Conservation (phyloP, 2,113 vertebrate genomes). For the Takifugu flavidus region DNA sequence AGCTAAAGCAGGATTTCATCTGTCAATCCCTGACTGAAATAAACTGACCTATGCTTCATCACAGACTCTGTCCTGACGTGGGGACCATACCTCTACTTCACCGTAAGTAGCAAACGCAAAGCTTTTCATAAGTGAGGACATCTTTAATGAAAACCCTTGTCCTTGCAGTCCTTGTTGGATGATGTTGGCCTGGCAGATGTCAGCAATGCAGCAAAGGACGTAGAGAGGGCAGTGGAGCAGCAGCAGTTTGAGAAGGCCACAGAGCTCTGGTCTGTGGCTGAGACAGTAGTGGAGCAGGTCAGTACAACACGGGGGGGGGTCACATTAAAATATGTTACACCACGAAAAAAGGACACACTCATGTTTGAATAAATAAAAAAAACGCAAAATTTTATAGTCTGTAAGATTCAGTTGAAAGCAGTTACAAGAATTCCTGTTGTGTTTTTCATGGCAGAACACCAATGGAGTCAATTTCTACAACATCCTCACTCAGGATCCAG, state of each 20-base stretch:
- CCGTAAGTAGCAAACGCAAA: slow-evolving; percentile 76
- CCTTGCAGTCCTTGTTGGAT: slow-evolving; percentile 87
- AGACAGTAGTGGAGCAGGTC: slow-evolving; percentile 85
- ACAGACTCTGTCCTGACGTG: slow-evolving; percentile 94
- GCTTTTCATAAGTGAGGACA: not conserved
- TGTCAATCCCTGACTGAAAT: not conserved
- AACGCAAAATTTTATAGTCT: too few relatives aligned
- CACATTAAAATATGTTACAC: not conserved
- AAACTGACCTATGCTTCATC: slow-evolving; percentile 28
- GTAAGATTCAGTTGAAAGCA: too few relatives aligned
- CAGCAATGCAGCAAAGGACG: slow-evolving; percentile 74
- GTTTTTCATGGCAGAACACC: slow-evolving; percentile 80
- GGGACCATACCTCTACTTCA: slow-evolving; percentile 93
- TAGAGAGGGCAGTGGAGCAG: slow-evolving; percentile 79
- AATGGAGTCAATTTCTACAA: slow-evolving; percentile 98
- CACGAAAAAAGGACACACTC: not conserved
- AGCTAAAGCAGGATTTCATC: too few relatives aligned
- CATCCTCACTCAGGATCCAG: slow-evolving; percentile 80
- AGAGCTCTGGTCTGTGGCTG: slow-evolving; percentile 81
- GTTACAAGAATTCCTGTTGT: not conserved
- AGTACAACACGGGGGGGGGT: slow-evolving; percentile 7
- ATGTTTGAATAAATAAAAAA: too few relatives aligned
- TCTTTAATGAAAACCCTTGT: not conserved
- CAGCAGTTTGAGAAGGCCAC: slow-evolving; percentile 81
- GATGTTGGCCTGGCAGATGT: slow-evolving; percentile 85